Percentiles rank a stretch among this genome's conserved stretches.
phyloP scores from a whole-genome alignment of 2,113 vertebrate genomes.

The Tragelaphus imberbis region DNA sequence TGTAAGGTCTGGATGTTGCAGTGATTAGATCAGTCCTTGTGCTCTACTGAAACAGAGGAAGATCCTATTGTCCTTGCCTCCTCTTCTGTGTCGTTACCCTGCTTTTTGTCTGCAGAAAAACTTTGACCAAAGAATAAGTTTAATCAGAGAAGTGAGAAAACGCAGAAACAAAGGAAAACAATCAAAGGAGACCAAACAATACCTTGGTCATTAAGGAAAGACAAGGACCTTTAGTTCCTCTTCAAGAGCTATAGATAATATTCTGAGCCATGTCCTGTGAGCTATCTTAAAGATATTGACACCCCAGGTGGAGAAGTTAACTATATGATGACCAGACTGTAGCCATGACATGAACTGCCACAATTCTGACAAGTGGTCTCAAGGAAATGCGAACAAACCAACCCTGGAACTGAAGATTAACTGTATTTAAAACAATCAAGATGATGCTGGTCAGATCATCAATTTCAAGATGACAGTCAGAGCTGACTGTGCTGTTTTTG shows the following conservation, averaged over 20 bases:
- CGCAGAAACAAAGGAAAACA: neutral
- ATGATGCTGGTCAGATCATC: neutral
- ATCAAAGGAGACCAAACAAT: neutral
- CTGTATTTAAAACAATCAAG: neutral
- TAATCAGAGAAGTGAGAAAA: neutral
- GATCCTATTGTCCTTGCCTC: neutral
- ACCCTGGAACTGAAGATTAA: neutral
- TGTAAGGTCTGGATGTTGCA: neutral
- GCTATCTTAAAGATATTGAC: neutral
- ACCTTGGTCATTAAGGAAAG: neutral
- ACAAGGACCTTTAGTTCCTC: neutral
- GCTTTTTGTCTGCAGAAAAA: neutral
- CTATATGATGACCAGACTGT: neutral
- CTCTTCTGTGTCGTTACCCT: neutral
- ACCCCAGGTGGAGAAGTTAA: neutral
- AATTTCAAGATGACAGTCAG: neutral
- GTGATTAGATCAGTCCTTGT: neutral
- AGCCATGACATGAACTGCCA: neutral
- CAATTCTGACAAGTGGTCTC: neutral
- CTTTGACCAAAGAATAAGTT: neutral
- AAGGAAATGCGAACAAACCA: neutral
- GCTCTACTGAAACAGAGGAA: neutral
- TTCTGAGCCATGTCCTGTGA: neutral
- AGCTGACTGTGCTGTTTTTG: neutral
- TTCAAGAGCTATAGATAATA: neutral